Evolutionary conservation across 1,140 invertebrate species (phyloP).

Genomic region (Calephelis nemesis): DNA sequence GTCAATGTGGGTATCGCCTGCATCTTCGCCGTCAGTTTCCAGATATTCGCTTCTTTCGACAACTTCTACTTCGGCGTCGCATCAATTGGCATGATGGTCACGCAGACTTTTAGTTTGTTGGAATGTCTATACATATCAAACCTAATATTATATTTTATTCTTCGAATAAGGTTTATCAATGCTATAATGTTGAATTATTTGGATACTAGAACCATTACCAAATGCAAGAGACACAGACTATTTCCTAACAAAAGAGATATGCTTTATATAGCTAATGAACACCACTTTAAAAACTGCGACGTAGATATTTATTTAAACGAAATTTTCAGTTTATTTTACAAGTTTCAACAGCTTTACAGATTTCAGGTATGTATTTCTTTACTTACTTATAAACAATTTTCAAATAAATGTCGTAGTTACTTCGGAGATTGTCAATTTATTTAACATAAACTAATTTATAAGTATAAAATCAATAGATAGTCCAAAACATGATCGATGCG

Average conservation of each 20-base stretch:
- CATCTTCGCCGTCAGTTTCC: not conserved
- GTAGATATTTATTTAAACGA: conserved; percentile 46
- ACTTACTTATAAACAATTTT: not conserved
- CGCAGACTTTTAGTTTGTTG: not conserved
- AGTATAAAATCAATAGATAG: too few relatives aligned
- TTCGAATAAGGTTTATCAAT: not conserved
- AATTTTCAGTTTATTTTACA: conserved; percentile 39
- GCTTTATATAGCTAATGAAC: conserved; percentile 37
- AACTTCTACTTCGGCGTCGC: conserved; percentile 6
- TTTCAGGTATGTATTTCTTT: conserved; percentile 33
- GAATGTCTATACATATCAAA: not conserved
- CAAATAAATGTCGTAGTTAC: too few relatives aligned
- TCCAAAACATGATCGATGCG: too few relatives aligned
- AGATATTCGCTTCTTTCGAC: conserved; percentile 4
- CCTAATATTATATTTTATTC: not conserved
- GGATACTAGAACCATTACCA: not conserved
- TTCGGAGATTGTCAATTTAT: too few relatives aligned
- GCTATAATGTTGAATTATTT: not conserved
- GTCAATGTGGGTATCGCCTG: conserved; percentile 22
- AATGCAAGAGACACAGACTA: conserved; percentile 14
- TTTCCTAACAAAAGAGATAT: conserved; percentile 31
- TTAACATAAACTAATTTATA: too few relatives aligned
- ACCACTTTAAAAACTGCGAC: conserved; percentile 37
- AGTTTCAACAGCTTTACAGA: conserved; percentile 31
- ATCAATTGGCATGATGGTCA: conserved; percentile 25